Base-by-base conservation (phyloP, 2,888 invertebrate species). In the Chalcosyrphus nemorum region DNA sequence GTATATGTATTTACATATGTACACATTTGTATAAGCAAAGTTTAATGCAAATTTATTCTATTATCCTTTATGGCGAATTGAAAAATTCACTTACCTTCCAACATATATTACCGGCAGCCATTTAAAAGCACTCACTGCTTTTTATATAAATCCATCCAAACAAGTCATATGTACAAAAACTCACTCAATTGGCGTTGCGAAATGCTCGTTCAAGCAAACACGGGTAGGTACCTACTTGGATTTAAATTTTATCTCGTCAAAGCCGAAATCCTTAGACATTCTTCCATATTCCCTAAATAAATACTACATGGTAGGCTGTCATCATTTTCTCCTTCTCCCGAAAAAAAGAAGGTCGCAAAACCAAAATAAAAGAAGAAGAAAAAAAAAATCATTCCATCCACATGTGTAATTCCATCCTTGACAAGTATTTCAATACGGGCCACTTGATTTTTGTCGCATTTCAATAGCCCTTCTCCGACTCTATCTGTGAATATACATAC, bases 381-480 rank as follows among this genome's bases (percentile, higher is more conserved):
- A 24, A 4, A 11, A 21, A 50, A 47, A 71, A 47, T 29, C 61
- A 43, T 72, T 65, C 13, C 63, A 45, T 45, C 9, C 45, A 63
- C 63, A 74, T 65, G 45, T 74, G 56, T 65, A 65, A 74, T 65
- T 32, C 74, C 54, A 35, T 56, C 63, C 65, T 74, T 65, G 56
- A 74, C 54, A 65, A 43, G 72, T 47, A 47, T 50, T 57, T 71
- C 57, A 59, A 70, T 57, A 63, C 32, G 38, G 38, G 54, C 19
- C 41, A 54, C 71, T 71, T 71, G 71, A 71, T 61, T 41, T 71
- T 59, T 61, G 72, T 74, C 56, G 24, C 56, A 74, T 66, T 66
- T 75, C 66, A 75, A 75, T 50, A 57, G 75, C 24, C 66, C 65
- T 65, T 66, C 45, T 43, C 66, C 65, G 56, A 57, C 45, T 43